Base-by-base conservation (phyloP, 2,113 vertebrate genomes). In the Corydoras sp. region DNA sequence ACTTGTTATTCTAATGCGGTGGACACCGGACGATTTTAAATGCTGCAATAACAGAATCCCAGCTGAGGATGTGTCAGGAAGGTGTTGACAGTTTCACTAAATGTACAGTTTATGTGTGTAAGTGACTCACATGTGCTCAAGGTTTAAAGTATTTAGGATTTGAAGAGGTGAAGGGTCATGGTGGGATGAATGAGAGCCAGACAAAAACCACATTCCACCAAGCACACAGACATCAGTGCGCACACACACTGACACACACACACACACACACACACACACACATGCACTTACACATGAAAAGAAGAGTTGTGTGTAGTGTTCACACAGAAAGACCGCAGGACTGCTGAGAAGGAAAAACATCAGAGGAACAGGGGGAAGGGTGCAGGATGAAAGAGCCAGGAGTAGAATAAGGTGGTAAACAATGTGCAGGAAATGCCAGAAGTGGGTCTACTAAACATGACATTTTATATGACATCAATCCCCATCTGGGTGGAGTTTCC, bases 161-260 rank as follows among this genome's bases (percentile, higher is more conserved):
- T 62, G 65, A 30, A 48, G 73, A 78, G 65, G 48, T 56, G 58
- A 71, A 58, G 14, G 56, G 50, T 75, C 77, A 73, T 69, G 65
- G 65, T 68, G 51, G 66, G 64, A 79, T 70, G 75, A 79, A 79
- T 66, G 10, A 43, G 51, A 68, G 51, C 65, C 58, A 79, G 74
- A 76, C 70, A 68, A 58, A 43, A 69, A 76, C 24, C 58, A 63
- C 73, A 79, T 79, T 79, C 77, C 74, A 62, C n/a, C 49, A 65
- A 65, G 73, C 72, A 79, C 73, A 30, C 29, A 66, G 56, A 70
- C 65, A 75, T 49, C 48, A 58, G 29, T 24, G 18, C 18, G 2
- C 64, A 76, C 14, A 5, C 11, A 35, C 60, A 70, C 30, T 51
- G 62, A 60, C 54, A 63, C 55, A 60, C 53, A 35, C 9, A 59